Evolutionary conservation across 2,797 vertebrate species (phyloP).

Genomic region (Anguilla pacifica): DNA sequence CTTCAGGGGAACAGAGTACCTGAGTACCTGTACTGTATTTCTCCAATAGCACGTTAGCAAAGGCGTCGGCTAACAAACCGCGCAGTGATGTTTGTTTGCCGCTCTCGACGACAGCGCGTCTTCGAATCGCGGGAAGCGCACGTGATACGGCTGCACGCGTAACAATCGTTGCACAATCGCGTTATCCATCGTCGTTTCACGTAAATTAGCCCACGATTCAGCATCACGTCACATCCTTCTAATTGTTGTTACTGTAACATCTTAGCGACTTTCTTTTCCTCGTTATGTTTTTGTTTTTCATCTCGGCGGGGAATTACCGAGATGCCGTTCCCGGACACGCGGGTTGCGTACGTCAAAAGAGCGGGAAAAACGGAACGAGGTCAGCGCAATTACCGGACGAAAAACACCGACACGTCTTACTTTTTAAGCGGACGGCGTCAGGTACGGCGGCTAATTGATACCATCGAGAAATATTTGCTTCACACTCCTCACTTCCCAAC

Average conservation of each 20-base stretch:
- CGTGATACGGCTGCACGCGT: background rate
- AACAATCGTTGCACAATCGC: slow-evolving; percentile 4
- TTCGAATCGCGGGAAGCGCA: background rate
- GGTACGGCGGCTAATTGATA: background rate
- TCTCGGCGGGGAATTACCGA: background rate
- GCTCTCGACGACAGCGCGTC: background rate
- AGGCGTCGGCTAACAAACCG: background rate
- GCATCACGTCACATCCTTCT: background rate
- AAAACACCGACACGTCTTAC: background rate
- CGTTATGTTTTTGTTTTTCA: background rate
- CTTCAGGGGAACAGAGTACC: background rate
- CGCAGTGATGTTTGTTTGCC: background rate
- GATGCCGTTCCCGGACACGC: background rate
- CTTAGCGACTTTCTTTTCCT: background rate
- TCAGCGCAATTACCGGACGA: background rate
- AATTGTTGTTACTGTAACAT: slow-evolving; percentile 3
- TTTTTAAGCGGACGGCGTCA: background rate
- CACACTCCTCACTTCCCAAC: background rate
- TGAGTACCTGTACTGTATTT: background rate
- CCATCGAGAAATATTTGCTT: slow-evolving; percentile 6
- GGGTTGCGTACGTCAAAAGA: background rate
- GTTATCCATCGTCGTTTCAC: background rate
- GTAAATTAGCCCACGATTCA: background rate
- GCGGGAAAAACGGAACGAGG: background rate
- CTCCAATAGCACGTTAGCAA: background rate